Percentiles rank a stretch among this genome's conserved stretches.
These are phyloP conservation scores for Chiloscyllium plagiosum DNA, from an alignment of 2,113 vertebrate species.

Conservation along the genomic window DNA sequence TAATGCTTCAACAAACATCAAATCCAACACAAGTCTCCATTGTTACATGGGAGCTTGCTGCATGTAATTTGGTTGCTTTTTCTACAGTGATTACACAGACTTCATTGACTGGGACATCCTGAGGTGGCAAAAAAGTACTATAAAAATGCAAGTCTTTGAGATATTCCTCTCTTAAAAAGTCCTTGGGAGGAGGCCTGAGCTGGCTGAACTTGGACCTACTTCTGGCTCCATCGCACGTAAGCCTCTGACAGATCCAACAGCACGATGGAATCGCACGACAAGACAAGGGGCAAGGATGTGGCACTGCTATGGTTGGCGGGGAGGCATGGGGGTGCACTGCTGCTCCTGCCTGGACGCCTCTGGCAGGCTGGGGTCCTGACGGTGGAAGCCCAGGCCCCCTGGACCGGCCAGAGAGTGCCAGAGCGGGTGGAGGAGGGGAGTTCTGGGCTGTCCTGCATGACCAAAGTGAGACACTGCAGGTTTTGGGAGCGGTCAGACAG, in stretches of 20 bases:
- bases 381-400: constrained; percentile 39
- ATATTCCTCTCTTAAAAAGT: neutral
- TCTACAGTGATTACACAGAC: neutral
- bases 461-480: constrained; percentile 38
- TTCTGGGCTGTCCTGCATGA: constrained; percentile 38
- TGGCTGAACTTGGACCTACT: neutral
- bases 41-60: neutral
- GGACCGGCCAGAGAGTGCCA: too few species aligned
- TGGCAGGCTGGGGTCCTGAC: constrained; percentile 52
- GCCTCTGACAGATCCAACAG: neutral
- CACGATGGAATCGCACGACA: neutral
- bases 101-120: neutral
- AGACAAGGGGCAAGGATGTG: neutral
- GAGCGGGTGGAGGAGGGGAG: neutral
- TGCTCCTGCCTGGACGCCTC: constrained; percentile 40
- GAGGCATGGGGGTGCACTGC: neutral
- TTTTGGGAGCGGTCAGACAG: constrained; percentile 49
- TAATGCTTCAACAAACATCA: neutral
- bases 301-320: neutral
- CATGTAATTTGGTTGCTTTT: too few species aligned
- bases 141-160: neutral
- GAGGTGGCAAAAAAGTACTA: neutral
- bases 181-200: too few species aligned
- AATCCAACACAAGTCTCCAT: too few species aligned
- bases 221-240: constrained; percentile 11